Evolutionary conservation across 1,140 invertebrate species (phyloP), one percentile per base, ranked within the genome.

Genomic region (Neuroterus valhalla): DNA sequence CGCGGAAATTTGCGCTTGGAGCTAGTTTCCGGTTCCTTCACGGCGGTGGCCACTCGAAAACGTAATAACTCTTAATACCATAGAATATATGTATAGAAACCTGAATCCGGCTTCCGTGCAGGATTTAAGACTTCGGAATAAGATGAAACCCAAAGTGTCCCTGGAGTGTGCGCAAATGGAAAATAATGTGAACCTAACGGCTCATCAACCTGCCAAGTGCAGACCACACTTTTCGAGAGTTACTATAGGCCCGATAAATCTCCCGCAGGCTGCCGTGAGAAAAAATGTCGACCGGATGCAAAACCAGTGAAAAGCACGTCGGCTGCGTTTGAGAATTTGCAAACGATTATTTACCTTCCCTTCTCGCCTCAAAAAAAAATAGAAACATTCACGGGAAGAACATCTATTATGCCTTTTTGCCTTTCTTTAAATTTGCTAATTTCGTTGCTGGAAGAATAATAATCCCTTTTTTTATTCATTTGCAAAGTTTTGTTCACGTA

Each of bases 181-280:
- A 77, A 77, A 77, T 77, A 77, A 73, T 77, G 50, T 15, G 50
- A 44, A 38, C 55, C 71, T 70, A 77, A 77, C 71, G 75, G 71
- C 72, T 72, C 71, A 77, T 77, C 68, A 73, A 76, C 66, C 67
- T 52, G 48, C 48, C 55, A 62, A n/a, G n/a, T n/a, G n/a, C n/a
- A n/a, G n/a, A 62, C 55, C 55, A 23, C 55, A 62, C 12, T 62
- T 62, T 62, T 55, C 3, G 21, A 26, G 52, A 62, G 55, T 62
- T 62, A 55, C 23, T 38, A 38, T 31, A 62, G 55, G 55, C 23
- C 31, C 55, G 31, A 62, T 62, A 62, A 62, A 62, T 62, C 55
- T 62, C 55, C 15, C 23, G 55, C 31, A 3, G 55, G 55, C 55
- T 62, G 55, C 26, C 55, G 26, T 62, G 55, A 62, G 55, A 62